Conservation (phyloP, 2,797 vertebrate species). For the Picus viridis region DNA sequence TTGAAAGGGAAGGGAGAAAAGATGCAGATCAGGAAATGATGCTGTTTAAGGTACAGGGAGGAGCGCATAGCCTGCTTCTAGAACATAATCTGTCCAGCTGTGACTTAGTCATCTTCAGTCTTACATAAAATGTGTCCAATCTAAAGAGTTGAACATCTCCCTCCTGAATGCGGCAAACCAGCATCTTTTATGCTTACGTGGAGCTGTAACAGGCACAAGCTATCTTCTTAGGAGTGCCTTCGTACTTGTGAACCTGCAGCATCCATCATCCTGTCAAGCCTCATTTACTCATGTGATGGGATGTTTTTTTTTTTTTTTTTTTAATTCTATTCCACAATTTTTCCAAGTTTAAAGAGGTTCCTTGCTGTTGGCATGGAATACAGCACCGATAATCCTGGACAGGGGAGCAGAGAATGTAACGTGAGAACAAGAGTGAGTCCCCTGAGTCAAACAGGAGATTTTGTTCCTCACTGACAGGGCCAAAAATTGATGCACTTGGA, state of each 20-base stretch:
- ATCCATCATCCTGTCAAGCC: conserved; percentile 62
- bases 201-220: conserved; percentile 4
- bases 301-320: neutral
- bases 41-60: conserved; percentile 35
- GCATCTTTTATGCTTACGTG: conserved; percentile 16
- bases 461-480: conserved; percentile 12
- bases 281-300: conserved; percentile 47
- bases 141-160: conserved; percentile 53
- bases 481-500: conserved; percentile 34
- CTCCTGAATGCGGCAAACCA: conserved; percentile 50
- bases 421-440: conserved; percentile 29
- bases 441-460: conserved; percentile 5
- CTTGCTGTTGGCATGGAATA: conserved; percentile 30
- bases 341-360: conserved; percentile 42
- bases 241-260: conserved; percentile 56
- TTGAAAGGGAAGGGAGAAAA: conserved; percentile 15
- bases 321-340: neutral
- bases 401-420: neutral
- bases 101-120: conserved; percentile 55
- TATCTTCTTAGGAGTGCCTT: conserved; percentile 42
- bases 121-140: conserved; percentile 19
- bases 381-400: neutral
- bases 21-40: conserved; percentile 14
- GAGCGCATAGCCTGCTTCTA: neutral
- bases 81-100: conserved; percentile 59